Conservation (phyloP, 2,888 invertebrate species). For the Prostheceraeus crozeri region DNA sequence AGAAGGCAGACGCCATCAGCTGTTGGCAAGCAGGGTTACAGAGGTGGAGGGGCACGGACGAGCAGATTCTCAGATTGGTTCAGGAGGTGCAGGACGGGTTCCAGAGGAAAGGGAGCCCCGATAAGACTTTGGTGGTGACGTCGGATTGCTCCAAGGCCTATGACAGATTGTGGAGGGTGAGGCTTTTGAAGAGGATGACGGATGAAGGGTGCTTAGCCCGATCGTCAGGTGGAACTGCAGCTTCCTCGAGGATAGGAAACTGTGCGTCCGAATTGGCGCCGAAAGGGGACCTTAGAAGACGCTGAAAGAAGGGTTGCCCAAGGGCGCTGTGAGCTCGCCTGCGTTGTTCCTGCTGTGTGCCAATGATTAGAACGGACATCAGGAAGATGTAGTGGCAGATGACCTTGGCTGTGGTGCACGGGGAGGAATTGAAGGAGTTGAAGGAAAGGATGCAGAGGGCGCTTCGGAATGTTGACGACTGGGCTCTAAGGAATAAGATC, state of each 20-base stretch:
- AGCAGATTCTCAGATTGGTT: conserved; percentile 26
- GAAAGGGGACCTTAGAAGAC: neutral
- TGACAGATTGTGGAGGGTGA: conserved; percentile 5
- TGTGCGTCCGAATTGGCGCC: neutral
- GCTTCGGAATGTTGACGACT: neutral
- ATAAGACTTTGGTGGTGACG: conserved; percentile 17
- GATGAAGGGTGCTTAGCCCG: neutral
- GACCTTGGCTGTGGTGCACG: too few species aligned
- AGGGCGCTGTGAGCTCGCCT: conserved; percentile 29
- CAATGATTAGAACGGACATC: conserved; percentile 1
- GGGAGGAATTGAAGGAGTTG: neutral
- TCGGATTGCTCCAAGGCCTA: conserved; percentile 18
- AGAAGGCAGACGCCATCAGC: conserved; percentile 15
- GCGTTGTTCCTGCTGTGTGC: conserved; percentile 6
- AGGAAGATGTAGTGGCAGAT: conserved; percentile 26
- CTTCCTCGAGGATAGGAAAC: conserved; percentile 13
- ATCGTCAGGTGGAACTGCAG: conserved; percentile 14
- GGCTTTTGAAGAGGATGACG: conserved; percentile 7
- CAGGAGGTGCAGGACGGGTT: conserved; percentile 18
- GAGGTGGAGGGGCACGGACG: neutral
- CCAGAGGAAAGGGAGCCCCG: neutral
- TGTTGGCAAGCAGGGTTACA: conserved; percentile 28
- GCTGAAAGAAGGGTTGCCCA: conserved; percentile 6
- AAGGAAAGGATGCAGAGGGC: conserved; percentile 7
- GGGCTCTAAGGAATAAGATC: conserved; percentile 7